Conservation (phyloP, 1,140 invertebrate genomes). For the Tetragonula clypearis region DNA sequence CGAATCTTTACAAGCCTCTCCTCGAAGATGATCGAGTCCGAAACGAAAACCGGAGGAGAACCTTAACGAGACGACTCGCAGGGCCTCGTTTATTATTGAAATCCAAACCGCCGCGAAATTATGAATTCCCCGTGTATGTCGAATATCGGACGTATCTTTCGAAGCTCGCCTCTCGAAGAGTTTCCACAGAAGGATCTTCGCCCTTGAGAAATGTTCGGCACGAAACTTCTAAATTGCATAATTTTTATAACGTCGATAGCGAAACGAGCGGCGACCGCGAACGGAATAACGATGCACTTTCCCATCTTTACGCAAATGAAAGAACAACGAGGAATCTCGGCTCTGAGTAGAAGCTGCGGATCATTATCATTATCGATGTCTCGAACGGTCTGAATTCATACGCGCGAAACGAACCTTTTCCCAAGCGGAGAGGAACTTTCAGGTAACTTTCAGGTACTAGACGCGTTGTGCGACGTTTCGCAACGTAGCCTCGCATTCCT, state of each 20-base stretch:
- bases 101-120: not conserved
- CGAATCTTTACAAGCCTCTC: slow-evolving; percentile 1
- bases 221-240: not conserved
- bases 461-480: not conserved
- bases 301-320: not conserved
- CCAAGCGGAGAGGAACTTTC: too few relatives aligned
- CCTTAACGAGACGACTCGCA: too few relatives aligned
- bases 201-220: not conserved
- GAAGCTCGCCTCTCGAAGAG: too few relatives aligned
- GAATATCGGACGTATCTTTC: not conserved
- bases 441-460: not conserved
- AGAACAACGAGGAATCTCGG: not conserved
- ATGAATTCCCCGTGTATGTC: not conserved
- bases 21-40: not conserved
- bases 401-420: too few relatives aligned
- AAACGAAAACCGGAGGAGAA: not conserved
- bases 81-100: slow-evolving; percentile 1
- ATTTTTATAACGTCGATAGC: not conserved
- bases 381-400: not conserved
- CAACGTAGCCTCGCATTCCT: not conserved
- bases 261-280: not conserved
- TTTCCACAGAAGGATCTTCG: too few relatives aligned
- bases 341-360: not conserved
- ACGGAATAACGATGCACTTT: not conserved
- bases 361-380: not conserved